Percentiles rank a stretch among this genome's conserved stretches.
Evolutionary conservation across 2,888 invertebrate species (phyloP).

Genomic region (Drosophila nr. perissopoda): DNA sequence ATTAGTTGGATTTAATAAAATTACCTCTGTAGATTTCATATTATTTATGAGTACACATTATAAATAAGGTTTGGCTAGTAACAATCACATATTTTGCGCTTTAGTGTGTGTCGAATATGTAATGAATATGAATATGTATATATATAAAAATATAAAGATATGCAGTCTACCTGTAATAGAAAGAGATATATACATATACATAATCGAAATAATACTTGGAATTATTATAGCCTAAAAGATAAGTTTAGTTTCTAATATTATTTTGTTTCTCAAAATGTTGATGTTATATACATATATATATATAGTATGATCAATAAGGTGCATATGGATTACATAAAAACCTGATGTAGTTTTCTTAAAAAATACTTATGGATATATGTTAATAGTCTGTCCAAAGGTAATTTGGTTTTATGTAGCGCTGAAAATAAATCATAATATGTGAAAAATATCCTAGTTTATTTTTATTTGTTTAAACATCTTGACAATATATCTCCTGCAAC

Average conservation of each 20-base stretch:
- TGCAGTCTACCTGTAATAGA: background rate
- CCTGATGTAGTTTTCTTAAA: background rate
- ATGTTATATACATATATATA: background rate
- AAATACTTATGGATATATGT: background rate
- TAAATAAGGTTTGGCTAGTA: background rate
- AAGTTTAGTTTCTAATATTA: background rate
- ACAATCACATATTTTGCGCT: background rate
- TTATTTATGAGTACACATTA: background rate
- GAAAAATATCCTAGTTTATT: background rate
- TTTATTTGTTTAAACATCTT: background rate
- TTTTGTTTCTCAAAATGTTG: background rate
- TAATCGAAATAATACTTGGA: background rate
- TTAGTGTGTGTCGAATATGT: background rate
- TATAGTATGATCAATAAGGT: background rate
- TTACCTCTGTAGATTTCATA: background rate
- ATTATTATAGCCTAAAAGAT: background rate
- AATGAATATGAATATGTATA: background rate
- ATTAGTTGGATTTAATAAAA: background rate
- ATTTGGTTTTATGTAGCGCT: background rate
- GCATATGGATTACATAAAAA: background rate
- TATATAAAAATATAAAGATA: background rate
- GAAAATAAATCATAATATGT: background rate
- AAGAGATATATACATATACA: background rate
- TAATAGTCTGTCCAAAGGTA: background rate
- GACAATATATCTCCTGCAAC: background rate